Evolutionary conservation across 2,113 vertebrate genomes (phyloP), one percentile per base, ranked within the genome.

Genomic region (Balaenoptera acutorostrata): DNA sequence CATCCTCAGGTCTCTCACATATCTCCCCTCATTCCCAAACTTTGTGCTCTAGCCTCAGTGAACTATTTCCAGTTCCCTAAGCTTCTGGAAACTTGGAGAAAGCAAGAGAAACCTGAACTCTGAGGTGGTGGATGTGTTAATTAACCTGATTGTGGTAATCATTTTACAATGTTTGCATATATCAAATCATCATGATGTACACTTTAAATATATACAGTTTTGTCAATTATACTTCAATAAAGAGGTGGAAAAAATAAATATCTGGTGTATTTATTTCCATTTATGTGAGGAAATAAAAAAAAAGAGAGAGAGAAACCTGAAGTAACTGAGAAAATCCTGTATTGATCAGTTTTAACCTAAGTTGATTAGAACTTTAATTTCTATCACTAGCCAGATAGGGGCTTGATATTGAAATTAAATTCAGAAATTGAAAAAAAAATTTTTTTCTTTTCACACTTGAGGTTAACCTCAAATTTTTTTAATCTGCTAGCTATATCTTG

Each of bases 391-490:
- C 13, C 61, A 96, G 21, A 81, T 77, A 39, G 46, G 29, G 33
- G 10, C 29, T 75, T 96, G n/a, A 84, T 85, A 84, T 0, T 96
- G 44, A 98, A 75, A 33, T 44, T 71, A 95, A 91, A 88, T 52
- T 84, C 57, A 88, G 63, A 69, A 80, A 83, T 91, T 3, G 25
- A 78, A 90, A 89, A 57, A 46, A 61, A 61, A 11, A 1, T 41
- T 18, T 36, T 85, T 93, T 84, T 25, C 66, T 69, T 89, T 95
- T 78, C 41, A 59, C 33, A 95, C 14, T 81, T 89, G 61, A 93
- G 23, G 64, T 83, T 93, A 80, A 78, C 46, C 49, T 89, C 41
- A 27, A 25, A 12, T 39, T 81, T 57, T 83, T 63, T 44, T 46
- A 49, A 69, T 92, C 21, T 96, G 64, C 55, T 41, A 93, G n/a